phyloP scores from a whole-genome alignment of 2,888 invertebrate species.

The Drosophila nr. fundita region DNA sequence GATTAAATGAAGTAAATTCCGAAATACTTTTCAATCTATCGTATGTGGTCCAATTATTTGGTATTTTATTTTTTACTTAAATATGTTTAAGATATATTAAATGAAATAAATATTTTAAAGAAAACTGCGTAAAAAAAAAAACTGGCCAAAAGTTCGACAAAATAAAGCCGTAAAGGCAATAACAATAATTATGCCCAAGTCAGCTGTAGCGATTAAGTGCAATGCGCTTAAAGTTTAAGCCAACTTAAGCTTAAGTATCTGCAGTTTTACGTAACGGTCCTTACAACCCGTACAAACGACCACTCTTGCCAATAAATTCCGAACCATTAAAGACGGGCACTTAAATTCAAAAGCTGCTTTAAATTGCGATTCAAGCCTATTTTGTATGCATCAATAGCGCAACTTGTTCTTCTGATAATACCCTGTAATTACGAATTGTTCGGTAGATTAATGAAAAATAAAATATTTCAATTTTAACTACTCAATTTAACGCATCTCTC shows the following conservation, averaged over 20 bases:
- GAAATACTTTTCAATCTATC: not conserved
- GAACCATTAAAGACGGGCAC: not conserved
- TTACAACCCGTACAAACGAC: not conserved
- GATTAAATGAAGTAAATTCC: not conserved
- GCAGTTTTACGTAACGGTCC: not conserved
- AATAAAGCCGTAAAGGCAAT: not conserved
- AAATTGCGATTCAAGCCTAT: slow-evolving; percentile 7
- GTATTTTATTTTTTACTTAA: not conserved
- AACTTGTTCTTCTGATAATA: slow-evolving; percentile 1
- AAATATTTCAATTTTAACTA: not conserved
- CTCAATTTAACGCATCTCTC: not conserved
- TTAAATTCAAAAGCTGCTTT: slow-evolving; percentile 8
- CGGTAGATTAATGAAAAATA: not conserved
- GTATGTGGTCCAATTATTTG: not conserved
- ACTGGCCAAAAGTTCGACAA: not conserved
- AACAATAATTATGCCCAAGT: not conserved
- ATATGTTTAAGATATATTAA: not conserved
- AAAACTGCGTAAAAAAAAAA: not conserved
- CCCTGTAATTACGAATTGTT: not conserved
- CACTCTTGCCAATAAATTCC: slow-evolving; percentile 3
- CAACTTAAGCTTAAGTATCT: not conserved
- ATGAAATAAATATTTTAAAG: not conserved
- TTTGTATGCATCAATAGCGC: not conserved
- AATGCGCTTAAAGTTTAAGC: not conserved
- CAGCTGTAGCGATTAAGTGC: not conserved